phyloP scores from a whole-genome alignment of 2,113 vertebrate species.

The Mystacornis crossleyi region DNA sequence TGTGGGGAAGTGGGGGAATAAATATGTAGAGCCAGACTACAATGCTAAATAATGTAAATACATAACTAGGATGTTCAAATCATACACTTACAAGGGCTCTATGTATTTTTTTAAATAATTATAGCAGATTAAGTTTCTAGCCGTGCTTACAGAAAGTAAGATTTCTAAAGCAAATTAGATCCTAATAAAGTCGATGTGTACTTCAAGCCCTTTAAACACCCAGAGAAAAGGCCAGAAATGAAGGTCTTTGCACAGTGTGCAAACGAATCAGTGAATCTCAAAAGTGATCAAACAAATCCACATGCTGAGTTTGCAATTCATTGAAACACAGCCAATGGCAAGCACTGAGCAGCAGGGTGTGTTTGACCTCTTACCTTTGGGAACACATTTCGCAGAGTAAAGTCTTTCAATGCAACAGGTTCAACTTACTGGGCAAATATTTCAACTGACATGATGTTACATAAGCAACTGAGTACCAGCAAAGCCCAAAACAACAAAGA shows the following conservation, averaged over 20 bases:
- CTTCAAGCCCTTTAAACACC: not conserved
- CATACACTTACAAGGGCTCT: not conserved
- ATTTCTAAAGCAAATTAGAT: not conserved
- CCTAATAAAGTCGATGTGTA: not conserved
- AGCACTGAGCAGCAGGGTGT: not conserved
- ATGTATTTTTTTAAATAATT: not conserved
- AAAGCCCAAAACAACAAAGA: not conserved
- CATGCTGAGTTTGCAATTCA: not conserved
- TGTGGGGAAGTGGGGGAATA: not conserved
- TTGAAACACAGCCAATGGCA: slow-evolving; percentile 10
- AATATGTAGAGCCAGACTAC: not conserved
- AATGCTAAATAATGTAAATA: not conserved
- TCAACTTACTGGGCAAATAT: not conserved
- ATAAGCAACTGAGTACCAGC: not conserved
- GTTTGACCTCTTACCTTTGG: not conserved
- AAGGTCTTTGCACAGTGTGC: not conserved
- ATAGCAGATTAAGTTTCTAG: not conserved
- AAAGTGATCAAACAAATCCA: not conserved
- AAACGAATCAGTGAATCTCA: not conserved
- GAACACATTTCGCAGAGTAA: not conserved
- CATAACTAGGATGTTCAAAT: not conserved
- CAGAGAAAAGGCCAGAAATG: not conserved
- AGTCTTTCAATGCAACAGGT: not conserved
- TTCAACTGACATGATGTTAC: not conserved
- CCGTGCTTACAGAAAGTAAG: not conserved